Conservation (phyloP, 2,113 vertebrate species). For the Ellobius talpinus region DNA sequence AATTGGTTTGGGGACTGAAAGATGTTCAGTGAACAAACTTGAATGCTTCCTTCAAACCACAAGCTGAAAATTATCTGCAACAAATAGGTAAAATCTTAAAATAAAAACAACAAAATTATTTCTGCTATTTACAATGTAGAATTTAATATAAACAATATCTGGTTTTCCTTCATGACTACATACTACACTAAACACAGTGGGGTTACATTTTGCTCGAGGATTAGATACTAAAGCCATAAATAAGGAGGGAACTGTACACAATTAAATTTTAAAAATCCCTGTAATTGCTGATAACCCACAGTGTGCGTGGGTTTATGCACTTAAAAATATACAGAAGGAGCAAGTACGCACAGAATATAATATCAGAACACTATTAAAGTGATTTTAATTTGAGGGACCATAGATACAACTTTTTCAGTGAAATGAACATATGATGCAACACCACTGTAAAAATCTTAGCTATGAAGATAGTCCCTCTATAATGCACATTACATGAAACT, state of each 20-base stretch:
- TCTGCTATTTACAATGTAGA: constrained; percentile 59
- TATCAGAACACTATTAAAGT: constrained; percentile 43
- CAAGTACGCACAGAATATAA: constrained; percentile 49
- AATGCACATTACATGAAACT: constrained; percentile 24
- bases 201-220: constrained; percentile 48
- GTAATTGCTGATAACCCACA: constrained; percentile 16
- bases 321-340: constrained; percentile 7
- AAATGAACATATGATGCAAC: constrained; percentile 23
- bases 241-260: constrained; percentile 26
- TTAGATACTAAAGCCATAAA: constrained; percentile 23
- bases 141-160: constrained; percentile 44
- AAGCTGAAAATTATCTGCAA: constrained; percentile 72
- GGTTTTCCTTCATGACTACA: constrained; percentile 29
- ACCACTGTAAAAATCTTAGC: constrained; percentile 46
- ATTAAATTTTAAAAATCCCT: constrained; percentile 56
- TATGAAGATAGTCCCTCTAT: not conserved
- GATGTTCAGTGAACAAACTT: constrained; percentile 49
- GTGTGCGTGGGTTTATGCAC: not conserved
- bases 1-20: constrained; percentile 51
- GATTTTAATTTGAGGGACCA: not conserved
- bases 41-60: constrained; percentile 62
- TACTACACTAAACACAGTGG: constrained; percentile 56
- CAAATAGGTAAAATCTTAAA: constrained; percentile 63
- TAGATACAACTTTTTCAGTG: constrained; percentile 48
- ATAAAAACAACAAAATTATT: constrained; percentile 39